A percentile compares a stretch with the other conserved stretches of the same genome.
Conservation (phyloP, 1,140 invertebrate genomes). For the Brachionus angularis region DNA sequence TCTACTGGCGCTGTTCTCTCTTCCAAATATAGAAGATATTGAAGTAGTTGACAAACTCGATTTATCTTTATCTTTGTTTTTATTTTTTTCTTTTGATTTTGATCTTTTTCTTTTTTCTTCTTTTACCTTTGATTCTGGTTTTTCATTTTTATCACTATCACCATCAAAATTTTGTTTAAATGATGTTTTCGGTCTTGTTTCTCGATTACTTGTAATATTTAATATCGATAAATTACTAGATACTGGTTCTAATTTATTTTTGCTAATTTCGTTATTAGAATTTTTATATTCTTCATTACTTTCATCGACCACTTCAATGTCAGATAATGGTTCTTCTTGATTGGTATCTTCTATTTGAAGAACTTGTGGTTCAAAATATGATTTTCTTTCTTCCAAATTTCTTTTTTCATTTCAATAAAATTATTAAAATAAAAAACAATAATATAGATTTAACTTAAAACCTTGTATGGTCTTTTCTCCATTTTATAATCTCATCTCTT, state of each 20-base stretch:
- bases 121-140: not conserved
- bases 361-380: constrained; percentile 37
- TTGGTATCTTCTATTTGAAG: constrained; percentile 32
- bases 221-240: too few species aligned
- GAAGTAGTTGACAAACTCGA: not conserved
- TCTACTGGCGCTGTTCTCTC: constrained; percentile 5
- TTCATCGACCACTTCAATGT: constrained; percentile 25
- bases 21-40: not conserved
- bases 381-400: constrained; percentile 35
- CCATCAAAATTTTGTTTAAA: constrained; percentile 9
- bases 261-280: too few species aligned
- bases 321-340: constrained; percentile 23
- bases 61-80: too few species aligned
- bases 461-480: constrained; percentile 35
- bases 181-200: constrained; percentile 8
- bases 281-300: too few species aligned
- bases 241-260: too few species aligned
- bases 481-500: constrained; percentile 17
- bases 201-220: too few species aligned
- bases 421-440: too few species aligned
- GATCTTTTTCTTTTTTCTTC: constrained; percentile 14
- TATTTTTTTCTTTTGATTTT: not conserved
- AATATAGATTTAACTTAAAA: not conserved
- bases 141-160: constrained; percentile 6
- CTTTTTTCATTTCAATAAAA: too few species aligned